Evolutionary conservation across 1,140 invertebrate genomes (phyloP), one percentile per base, ranked within the genome.

Genomic region (Zaprionus gabonicus): DNA sequence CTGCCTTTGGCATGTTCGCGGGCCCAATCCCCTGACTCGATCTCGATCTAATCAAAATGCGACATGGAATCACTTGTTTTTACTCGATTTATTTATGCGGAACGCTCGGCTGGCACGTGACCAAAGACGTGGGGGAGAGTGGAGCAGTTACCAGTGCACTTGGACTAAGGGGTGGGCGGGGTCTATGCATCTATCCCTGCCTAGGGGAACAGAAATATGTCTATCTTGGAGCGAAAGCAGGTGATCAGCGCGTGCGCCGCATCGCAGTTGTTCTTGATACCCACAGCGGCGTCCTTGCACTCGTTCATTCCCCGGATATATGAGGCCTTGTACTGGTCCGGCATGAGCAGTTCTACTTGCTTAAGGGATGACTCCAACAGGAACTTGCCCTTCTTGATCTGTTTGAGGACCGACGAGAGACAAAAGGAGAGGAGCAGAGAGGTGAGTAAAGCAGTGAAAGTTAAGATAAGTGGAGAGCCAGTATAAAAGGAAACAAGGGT

Each of bases 381-480:
- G 49, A 92, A 88, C 58, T 92, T 92, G 12, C 91, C 91, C 73
- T 92, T 92, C 51, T 92, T 92, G 57, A 92, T 91, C 91, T 92
- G 5, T 31, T 12, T 9, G n/a, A 7, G 7, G 67, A 20, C 2
- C 49, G n/a, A 6, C 3, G 34, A 31, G 38, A 4, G 0, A 38
- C 13, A 46, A 20, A 46, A 10, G n/a, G n/a, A 0, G n/a, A 46
- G 28, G 6, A 5, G 28, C 28, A 28, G 28, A 28, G 28, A 28
- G 31, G 9, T 10, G 31, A 7, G 28, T 31, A 34, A 34, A 10
- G 31, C 9, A 9, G 31, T 34, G 9, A 34, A 34, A 34, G 31
- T 2, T 10, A 2, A 34, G 2, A 31, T 7, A 7, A 6, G 27
- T 27, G 27, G 27, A 27, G 7, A 31, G 1, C 6, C 1, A 9